These are phyloP conservation scores for Anseranas semipalmata DNA, from an alignment of 2,113 vertebrate species.

Conservation along the genomic window DNA sequence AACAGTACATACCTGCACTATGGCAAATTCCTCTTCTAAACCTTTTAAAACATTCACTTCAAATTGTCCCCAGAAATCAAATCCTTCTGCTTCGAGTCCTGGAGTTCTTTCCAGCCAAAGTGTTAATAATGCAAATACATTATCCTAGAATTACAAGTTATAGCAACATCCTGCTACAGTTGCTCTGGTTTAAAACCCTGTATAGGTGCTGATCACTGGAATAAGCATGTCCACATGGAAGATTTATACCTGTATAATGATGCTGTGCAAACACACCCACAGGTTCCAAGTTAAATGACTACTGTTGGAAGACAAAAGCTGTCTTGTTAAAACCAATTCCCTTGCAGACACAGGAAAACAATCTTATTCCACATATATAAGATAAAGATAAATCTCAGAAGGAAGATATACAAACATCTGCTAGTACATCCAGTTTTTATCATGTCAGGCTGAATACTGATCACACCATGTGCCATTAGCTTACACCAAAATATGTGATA, in stretches of 20 bases:
- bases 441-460: background rate
- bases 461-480: background rate
- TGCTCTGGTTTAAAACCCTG: background rate
- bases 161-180: background rate
- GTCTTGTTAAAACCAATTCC: background rate
- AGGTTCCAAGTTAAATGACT: background rate
- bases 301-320: background rate
- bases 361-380: background rate
- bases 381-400: background rate
- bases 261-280: background rate
- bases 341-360: background rate
- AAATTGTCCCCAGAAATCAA: slow-evolving; percentile 94
- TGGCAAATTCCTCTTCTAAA: slow-evolving; percentile 81
- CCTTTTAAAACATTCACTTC: slow-evolving; percentile 86
- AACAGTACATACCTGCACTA: slow-evolving; percentile 81
- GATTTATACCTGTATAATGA: background rate
- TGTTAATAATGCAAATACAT: background rate
- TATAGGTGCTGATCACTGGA: background rate
- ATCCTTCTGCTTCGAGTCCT: slow-evolving; percentile 87
- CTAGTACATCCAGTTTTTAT: background rate
- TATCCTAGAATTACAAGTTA: background rate
- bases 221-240: background rate
- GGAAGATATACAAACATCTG: background rate
- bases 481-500: background rate
- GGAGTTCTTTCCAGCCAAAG: slow-evolving; percentile 96